These are phyloP conservation scores for Electrophaes corylata DNA, from an alignment of 2,888 invertebrate genomes.

Conservation along the genomic window DNA sequence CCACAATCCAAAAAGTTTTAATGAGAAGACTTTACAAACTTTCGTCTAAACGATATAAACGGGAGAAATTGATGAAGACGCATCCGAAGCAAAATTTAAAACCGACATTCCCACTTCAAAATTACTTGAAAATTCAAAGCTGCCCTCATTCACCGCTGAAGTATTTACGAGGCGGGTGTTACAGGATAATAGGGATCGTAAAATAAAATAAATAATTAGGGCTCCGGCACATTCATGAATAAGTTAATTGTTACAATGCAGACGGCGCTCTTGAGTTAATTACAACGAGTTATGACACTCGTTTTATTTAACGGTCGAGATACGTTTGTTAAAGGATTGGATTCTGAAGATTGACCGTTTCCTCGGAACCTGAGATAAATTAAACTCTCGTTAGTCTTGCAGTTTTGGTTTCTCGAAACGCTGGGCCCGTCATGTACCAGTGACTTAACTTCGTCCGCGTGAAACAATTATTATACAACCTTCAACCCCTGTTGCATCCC, in stretches of 20 bases:
- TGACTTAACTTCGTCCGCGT: no score
- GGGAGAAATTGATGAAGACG: slow-evolving; percentile 27
- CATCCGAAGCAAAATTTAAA: slow-evolving; percentile 41
- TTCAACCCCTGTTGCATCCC: no score
- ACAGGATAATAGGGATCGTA: slow-evolving; percentile 77
- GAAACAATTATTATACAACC: no score
- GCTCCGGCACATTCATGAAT: slow-evolving; percentile 74
- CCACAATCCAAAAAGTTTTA: slow-evolving; percentile 27
- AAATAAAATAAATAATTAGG: slow-evolving; percentile 83
- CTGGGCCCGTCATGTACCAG: neutral
- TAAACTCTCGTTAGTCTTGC: slow-evolving; percentile 29
- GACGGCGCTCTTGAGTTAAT: slow-evolving; percentile 45
- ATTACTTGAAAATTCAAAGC: slow-evolving; percentile 57
- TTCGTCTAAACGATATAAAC: slow-evolving; percentile 26
- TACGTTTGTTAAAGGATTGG: slow-evolving; percentile 45
- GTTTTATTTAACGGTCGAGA: slow-evolving; percentile 40
- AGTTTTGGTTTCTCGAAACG: slow-evolving; percentile 17
- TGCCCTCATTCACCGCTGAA: slow-evolving; percentile 59
- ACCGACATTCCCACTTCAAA: slow-evolving; percentile 46
- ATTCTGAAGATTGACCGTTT: slow-evolving; percentile 41
- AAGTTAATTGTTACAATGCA: slow-evolving; percentile 74
- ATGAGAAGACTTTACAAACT: slow-evolving; percentile 28
- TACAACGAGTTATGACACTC: slow-evolving; percentile 41
- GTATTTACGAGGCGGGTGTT: slow-evolving; percentile 73
- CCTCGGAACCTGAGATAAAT: slow-evolving; percentile 28